These are phyloP conservation scores for Dendroctonus valens DNA, from an alignment of 1,140 invertebrate species.

Conservation along the genomic window DNA sequence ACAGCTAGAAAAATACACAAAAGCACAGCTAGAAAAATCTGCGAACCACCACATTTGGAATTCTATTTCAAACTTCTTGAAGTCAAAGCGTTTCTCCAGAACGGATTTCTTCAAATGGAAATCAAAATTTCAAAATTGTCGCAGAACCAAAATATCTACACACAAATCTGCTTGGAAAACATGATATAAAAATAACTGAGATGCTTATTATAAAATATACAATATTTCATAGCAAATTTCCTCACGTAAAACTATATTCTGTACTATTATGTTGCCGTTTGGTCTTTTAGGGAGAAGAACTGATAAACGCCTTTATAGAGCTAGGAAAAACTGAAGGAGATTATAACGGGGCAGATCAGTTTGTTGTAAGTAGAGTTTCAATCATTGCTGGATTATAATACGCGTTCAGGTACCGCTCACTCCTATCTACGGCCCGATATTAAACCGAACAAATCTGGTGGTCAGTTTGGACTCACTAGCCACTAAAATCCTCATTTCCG, in stretches of 20 bases:
- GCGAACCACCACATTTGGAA: too few relatives aligned
- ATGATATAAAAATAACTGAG: neutral
- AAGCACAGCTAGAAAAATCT: too few relatives aligned
- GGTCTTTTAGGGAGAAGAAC: neutral
- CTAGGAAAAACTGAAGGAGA: conserved; percentile 57
- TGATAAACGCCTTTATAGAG: conserved; percentile 62
- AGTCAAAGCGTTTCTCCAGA: too few relatives aligned
- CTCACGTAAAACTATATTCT: too few relatives aligned
- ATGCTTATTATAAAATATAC: neutral
- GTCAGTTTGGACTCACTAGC: conserved; percentile 62
- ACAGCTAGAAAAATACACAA: too few relatives aligned
- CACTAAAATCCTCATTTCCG: conserved; percentile 34
- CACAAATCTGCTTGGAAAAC: neutral
- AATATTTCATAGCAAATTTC: too few relatives aligned
- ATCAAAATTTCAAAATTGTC: neutral
- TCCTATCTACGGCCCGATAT: conserved; percentile 55
- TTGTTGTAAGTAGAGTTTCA: conserved; percentile 66
- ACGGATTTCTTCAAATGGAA: neutral
- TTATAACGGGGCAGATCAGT: conserved; percentile 63
- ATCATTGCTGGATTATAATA: conserved; percentile 58
- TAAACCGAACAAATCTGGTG: conserved; percentile 61
- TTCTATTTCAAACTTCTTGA: too few relatives aligned
- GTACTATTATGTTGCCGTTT: neutral
- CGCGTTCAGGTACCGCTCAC: conserved; percentile 56
- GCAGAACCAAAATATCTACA: neutral